Base-by-base conservation (phyloP, 2,888 invertebrate species). In the Sericinus montela region DNA sequence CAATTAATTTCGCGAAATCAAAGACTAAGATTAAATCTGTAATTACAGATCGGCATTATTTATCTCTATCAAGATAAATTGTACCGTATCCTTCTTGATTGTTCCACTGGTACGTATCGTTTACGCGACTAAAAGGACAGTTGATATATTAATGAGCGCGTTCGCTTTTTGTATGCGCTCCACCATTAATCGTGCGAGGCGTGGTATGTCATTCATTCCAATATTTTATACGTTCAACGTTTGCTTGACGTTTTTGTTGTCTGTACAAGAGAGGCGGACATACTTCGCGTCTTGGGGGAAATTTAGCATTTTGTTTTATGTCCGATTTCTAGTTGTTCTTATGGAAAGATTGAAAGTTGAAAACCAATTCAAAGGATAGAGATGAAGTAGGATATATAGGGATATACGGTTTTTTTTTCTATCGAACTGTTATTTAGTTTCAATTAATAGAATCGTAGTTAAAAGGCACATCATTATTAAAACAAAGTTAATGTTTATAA, bases 161-260 rank as follows among this genome's bases (percentile, higher is more conserved):
- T 77, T 82, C 78, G 78, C 84, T 86, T 87, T 88, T 88, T 88
- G 87, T 87, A 69, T 62, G 69, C 72, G 75, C 74, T 63, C 71
- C 65, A 72, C 78, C 87, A 88, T 88, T 85, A 84, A 88, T 88
- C 87, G 81, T 84, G 70, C 84, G 75, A 76, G 75, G 80, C 86
- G 80, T 71, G 88, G 86, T 86, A 86, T 88, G 88, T 87, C 88
- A 88, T 88, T 86, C 86, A 88, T 85, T 87, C 88, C 87, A 81
- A 87, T 87, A 87, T 87, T 88, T 86, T 87, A 86, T 87, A 82
- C 82, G 77, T 65, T 73, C 75, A 66, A 66, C 60, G 74, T 78
- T 66, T 62, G 64, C 73, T 70, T 76, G 81, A 77, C 80, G 80
- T 80, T 84, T 82, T 79, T 82, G 85, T 78, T 85, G 84, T 81